phyloP scores from a whole-genome alignment of 1,140 invertebrate species.

The Rhopalosiphum maidis region DNA sequence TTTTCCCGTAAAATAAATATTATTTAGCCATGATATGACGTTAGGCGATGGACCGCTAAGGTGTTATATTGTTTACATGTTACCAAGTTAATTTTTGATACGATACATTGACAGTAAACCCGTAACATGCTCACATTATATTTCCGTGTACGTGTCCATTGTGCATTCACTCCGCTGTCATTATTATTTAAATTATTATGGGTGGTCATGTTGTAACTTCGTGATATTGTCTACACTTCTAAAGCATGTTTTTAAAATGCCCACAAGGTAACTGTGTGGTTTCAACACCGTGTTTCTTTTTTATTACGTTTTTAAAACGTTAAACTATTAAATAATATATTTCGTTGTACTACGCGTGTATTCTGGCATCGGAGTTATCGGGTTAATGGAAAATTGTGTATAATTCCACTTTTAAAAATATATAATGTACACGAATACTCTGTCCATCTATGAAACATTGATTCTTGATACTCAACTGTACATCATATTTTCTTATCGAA shows the following conservation, averaged over 20 bases:
- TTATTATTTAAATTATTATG: neutral
- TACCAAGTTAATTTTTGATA: neutral
- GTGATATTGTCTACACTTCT: neutral
- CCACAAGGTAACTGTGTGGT: neutral
- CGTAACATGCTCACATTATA: neutral
- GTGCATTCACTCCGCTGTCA: neutral
- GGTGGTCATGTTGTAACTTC: neutral
- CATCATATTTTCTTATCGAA: neutral
- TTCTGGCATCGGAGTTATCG: neutral
- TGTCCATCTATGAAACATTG: too few species aligned
- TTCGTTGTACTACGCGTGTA: neutral
- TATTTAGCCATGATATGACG: neutral
- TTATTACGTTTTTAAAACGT: neutral
- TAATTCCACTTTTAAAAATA: neutral
- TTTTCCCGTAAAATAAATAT: too few species aligned
- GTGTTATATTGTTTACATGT: neutral
- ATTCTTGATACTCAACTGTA: neutral
- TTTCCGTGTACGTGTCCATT: constrained; percentile 18
- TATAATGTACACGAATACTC: neutral
- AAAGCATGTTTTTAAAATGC: neutral
- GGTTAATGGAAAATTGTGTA: neutral
- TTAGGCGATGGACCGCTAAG: neutral
- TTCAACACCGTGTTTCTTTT: neutral
- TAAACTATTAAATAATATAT: neutral
- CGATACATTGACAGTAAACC: neutral